These are phyloP conservation scores for Enteromius afrohamiltoni DNA, from an alignment of 2,797 vertebrate species.

Conservation along the genomic window DNA sequence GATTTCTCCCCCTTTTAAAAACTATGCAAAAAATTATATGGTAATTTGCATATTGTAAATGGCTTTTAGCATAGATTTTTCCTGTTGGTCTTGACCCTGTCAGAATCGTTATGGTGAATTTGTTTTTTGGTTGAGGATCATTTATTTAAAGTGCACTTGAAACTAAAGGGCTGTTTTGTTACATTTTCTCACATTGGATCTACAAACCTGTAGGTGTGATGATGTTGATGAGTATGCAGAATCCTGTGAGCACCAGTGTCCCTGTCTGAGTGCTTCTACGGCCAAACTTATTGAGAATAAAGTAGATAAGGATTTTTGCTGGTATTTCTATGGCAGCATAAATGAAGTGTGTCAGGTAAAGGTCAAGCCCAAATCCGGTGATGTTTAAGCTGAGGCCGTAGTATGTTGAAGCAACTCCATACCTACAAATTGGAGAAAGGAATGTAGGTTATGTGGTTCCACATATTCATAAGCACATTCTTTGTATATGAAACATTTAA, in stretches of 20 bases:
- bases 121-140: not conserved
- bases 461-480: not conserved
- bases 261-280: slow-evolving; percentile 77
- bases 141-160: not conserved
- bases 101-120: not conserved
- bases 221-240: slow-evolving; percentile 75
- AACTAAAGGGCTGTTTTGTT: not conserved
- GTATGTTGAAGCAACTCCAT: slow-evolving; percentile 86
- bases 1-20: not conserved
- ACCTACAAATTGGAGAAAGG: slow-evolving; percentile 75
- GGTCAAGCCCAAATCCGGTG: slow-evolving; percentile 80
- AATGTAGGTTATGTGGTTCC: not conserved
- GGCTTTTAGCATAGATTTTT: not conserved
- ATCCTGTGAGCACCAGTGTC: slow-evolving; percentile 72
- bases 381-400: slow-evolving; percentile 88
- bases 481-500: not conserved
- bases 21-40: not conserved
- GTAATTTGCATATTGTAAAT: not conserved
- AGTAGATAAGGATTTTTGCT: slow-evolving; percentile 78
- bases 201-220: slow-evolving; percentile 63
- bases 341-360: slow-evolving; percentile 88
- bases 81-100: not conserved
- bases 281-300: slow-evolving; percentile 74
- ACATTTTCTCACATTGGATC: not conserved
- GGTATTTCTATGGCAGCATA: slow-evolving; percentile 85